phyloP scores from a whole-genome alignment of 2,797 vertebrate species.

The Oceanodroma leucorhoa region DNA sequence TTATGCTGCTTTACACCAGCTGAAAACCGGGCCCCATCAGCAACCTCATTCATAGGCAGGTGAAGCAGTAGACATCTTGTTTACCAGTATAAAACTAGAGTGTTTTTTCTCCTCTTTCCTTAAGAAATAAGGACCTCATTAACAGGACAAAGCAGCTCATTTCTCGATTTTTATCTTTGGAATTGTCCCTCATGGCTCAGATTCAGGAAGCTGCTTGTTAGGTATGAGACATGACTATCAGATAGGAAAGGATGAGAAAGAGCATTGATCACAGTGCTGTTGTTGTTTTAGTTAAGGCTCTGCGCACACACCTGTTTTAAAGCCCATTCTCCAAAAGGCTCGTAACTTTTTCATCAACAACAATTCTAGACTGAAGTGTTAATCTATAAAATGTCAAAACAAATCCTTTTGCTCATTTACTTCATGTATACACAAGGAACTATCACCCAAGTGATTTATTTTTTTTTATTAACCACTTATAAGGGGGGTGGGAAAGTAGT shows the following conservation, averaged over 20 bases:
- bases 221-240: background rate
- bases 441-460: background rate
- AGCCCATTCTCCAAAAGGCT: background rate
- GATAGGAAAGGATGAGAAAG: background rate
- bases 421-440: background rate
- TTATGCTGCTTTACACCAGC: background rate
- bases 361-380: background rate
- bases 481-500: background rate
- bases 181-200: background rate
- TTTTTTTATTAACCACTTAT: background rate
- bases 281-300: background rate
- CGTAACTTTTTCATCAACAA: background rate
- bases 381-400: background rate
- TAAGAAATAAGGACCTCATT: background rate
- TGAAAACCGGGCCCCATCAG: background rate
- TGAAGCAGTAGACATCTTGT: background rate
- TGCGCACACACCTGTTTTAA: background rate
- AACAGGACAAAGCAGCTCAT: constrained; percentile 1
- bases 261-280: background rate
- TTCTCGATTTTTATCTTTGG: background rate
- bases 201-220: background rate
- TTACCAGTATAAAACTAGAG: background rate
- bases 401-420: background rate
- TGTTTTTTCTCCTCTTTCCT: background rate
- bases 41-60: background rate